phyloP scores from a whole-genome alignment of 2,888 invertebrate genomes.

The Agonopterix alstromeriana region DNA sequence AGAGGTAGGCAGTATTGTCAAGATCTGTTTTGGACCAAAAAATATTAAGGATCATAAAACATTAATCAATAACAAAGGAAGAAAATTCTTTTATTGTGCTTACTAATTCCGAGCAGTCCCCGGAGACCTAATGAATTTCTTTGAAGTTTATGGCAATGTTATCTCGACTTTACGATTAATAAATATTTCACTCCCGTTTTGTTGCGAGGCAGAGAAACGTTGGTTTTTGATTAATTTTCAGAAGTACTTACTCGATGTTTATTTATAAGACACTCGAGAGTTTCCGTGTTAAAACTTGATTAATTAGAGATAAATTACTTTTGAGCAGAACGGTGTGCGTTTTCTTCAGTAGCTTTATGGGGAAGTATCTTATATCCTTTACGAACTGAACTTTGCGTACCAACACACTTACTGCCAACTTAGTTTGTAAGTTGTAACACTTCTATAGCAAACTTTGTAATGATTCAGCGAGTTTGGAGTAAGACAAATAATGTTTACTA shows the following conservation, averaged over 20 bases:
- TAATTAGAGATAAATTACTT: conserved; percentile 21
- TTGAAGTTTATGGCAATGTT: conserved; percentile 10
- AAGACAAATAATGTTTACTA: too few species aligned
- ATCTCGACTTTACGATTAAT: conserved; percentile 19
- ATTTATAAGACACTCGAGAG: conserved; percentile 10
- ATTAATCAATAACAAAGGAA: neutral
- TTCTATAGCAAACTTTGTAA: too few species aligned
- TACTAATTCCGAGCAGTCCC: too few species aligned
- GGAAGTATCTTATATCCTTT: neutral
- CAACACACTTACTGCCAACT: too few species aligned
- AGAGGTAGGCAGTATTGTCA: too few species aligned
- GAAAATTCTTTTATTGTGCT: too few species aligned
- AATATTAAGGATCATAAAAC: too few species aligned
- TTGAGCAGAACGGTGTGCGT: conserved; percentile 1
- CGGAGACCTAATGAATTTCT: conserved; percentile 3
- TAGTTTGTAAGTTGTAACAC: too few species aligned
- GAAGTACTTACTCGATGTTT: conserved; percentile 5
- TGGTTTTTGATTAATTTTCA: conserved; percentile 23
- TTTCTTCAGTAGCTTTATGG: conserved; percentile 7
- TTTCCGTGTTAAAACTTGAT: conserved; percentile 17
- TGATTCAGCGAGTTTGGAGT: too few species aligned
- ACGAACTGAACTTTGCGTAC: neutral
- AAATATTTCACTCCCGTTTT: conserved; percentile 15
- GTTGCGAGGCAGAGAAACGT: conserved; percentile 7
- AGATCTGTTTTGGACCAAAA: too few species aligned